Evolutionary conservation across 2,113 vertebrate species (phyloP).

Genomic region (Arothron firmamentum): DNA sequence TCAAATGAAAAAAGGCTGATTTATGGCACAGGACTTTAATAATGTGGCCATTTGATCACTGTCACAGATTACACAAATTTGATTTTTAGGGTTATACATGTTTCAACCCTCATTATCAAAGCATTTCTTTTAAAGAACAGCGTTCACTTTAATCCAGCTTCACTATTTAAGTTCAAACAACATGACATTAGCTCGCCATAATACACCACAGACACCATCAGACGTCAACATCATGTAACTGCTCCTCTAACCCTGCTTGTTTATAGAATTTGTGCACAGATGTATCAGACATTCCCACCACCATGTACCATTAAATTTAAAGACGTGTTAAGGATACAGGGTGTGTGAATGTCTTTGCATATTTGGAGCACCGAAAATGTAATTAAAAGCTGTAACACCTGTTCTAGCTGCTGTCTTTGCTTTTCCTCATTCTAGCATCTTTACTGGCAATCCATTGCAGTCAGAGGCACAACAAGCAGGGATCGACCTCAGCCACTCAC

Average conservation of each 20-base stretch:
- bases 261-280: too few relatives aligned
- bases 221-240: too few relatives aligned
- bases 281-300: too few relatives aligned
- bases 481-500: too few relatives aligned
- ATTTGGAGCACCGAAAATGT: constrained; percentile 22
- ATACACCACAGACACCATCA: background rate
- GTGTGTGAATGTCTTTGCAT: constrained; percentile 10
- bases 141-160: constrained; percentile 17
- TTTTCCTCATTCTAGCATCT: constrained; percentile 45
- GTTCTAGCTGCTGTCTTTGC: constrained; percentile 59
- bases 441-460: constrained; percentile 25
- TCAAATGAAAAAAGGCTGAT: constrained; percentile 26
- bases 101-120: constrained; percentile 16
- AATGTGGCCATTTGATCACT: constrained; percentile 10
- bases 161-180: background rate
- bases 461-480: background rate
- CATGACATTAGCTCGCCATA: background rate
- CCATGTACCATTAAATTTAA: too few relatives aligned
- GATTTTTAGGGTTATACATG: constrained; percentile 13
- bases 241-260: too few relatives aligned
- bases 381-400: constrained; percentile 48
- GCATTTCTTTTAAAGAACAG: constrained; percentile 11
- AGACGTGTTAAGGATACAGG: too few relatives aligned
- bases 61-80: constrained; percentile 12
- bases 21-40: constrained; percentile 12